A percentile compares a stretch with the other conserved stretches of the same genome.
These are phyloP conservation scores for Talpa occidentalis DNA, from an alignment of 2,113 vertebrate species.

Conservation along the genomic window DNA sequence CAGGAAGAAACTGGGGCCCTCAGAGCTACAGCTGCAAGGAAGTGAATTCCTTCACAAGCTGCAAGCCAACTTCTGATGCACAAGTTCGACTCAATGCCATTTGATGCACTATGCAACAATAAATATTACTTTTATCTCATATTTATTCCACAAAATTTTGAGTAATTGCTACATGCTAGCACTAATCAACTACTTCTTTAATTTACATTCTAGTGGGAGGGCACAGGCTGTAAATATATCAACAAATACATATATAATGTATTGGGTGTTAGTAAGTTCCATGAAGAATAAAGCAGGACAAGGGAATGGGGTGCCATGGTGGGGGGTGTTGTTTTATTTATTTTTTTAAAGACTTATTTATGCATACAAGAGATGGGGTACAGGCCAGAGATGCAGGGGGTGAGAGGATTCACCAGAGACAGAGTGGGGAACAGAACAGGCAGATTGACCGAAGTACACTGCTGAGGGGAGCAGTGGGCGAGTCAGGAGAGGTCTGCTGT, in stretches of 20 bases:
- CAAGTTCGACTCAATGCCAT: not conserved
- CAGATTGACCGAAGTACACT: too few relatives aligned
- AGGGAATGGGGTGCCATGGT: not conserved
- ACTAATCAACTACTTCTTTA: not conserved
- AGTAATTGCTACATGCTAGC: not conserved
- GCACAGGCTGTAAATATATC: not conserved
- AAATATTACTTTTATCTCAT: not conserved
- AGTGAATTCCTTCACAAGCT: not conserved
- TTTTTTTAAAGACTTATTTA: too few relatives aligned
- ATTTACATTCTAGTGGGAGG: not conserved
- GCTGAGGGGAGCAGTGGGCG: too few relatives aligned
- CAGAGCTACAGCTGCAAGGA: not conserved
- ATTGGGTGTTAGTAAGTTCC: not conserved
- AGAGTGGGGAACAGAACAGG: too few relatives aligned
- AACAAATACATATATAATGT: not conserved
- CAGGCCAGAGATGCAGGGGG: too few relatives aligned
- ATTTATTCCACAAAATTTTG: conserved; percentile 14
- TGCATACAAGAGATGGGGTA: too few relatives aligned
- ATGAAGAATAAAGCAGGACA: not conserved
- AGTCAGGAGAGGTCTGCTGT: too few relatives aligned
- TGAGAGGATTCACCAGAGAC: too few relatives aligned
- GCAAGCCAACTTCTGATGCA: not conserved
- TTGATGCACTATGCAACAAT: not conserved
- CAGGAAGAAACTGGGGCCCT: not conserved
- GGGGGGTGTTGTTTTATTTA: not conserved